These are phyloP conservation scores for Biston betularia DNA, from an alignment of 2,888 invertebrate species.

Conservation along the genomic window DNA sequence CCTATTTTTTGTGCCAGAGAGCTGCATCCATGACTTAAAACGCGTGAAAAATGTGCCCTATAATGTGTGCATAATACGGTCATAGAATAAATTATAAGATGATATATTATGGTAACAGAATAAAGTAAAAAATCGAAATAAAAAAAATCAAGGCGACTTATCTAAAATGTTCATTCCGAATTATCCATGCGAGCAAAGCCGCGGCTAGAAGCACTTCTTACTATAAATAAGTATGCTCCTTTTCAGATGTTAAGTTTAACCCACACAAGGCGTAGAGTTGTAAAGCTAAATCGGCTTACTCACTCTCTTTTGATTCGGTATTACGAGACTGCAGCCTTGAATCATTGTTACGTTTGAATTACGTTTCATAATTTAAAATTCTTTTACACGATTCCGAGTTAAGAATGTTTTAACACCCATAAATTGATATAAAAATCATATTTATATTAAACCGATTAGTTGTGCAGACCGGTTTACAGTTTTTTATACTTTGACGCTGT, in stretches of 20 bases:
- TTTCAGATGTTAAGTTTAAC: conserved; percentile 7
- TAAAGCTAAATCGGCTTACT: conserved; percentile 10
- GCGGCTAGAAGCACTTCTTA: not conserved
- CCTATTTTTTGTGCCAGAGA: too few species aligned
- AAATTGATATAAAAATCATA: conserved; percentile 23
- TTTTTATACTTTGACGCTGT: conserved; percentile 9
- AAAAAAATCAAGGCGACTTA: too few species aligned
- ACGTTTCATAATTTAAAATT: conserved; percentile 23
- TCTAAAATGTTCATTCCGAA: too few species aligned
- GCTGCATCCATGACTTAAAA: too few species aligned
- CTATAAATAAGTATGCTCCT: conserved; percentile 8
- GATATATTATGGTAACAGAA: too few species aligned
- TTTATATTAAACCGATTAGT: conserved; percentile 21
- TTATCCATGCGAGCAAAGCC: not conserved
- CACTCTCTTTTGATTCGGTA: conserved; percentile 3
- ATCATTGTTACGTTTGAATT: conserved; percentile 18
- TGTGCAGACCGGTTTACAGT: conserved; percentile 2
- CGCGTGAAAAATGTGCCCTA: too few species aligned
- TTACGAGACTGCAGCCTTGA: conserved; percentile 22
- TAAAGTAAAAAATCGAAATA: too few species aligned
- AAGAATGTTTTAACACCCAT: conserved; percentile 16
- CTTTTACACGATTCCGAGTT: conserved; percentile 4
- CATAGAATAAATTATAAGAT: too few species aligned
- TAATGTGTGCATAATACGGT: too few species aligned
- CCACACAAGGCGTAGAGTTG: conserved; percentile 9